Base-by-base conservation (phyloP, 2,797 vertebrate species). In the Syncerus caffer region DNA sequence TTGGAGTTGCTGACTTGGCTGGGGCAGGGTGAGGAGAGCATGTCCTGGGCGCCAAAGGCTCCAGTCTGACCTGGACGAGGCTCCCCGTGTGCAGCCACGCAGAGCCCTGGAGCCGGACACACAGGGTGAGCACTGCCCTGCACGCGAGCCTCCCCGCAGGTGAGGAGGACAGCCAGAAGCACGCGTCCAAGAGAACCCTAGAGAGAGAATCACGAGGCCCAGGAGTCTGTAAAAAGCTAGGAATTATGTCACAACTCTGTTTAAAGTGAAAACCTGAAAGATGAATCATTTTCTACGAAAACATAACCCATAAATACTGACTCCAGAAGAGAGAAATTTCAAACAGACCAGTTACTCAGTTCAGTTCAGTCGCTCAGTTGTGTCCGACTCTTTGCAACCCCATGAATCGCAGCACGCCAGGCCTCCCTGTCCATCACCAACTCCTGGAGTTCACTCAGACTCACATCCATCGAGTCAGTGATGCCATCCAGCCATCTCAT, bases 61-160 rank as follows among this genome's bases (percentile, higher is more conserved):
- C 60, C 7, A 9, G 8, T 94, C 78, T 23, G 34, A 47, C 19
- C 31, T 25, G 38, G 29, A 15, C 0, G 25, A 16, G 42, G 67
- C 23, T 17, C 64, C 62, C 1, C 3, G 1, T 6, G 16, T 31
- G 29, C 9, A 1, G 51, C 17, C 3, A 0, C 38, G 3, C 50
- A 2, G 4, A 17, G 57, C 17, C 47, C 7, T 5, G 4, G 55
- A 12, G 38, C 27, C 2, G 2, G 7, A 4, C 27, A 15, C 31
- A 2, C 23, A 3, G 8, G 34, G 29, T 25, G 1, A 6, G 21
- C 31, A 21, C 76, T 10, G 11, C 8, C 38, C 29, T 23, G 0
- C 23, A 4, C 38, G 6, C 25, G 7, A 17, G 21, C 76, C 4
- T 2, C 16, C 4, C 53, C 47, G 27, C 1, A 0, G 1, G 10